Evolutionary conservation across 2,888 invertebrate genomes (phyloP), one percentile per base, ranked within the genome.

Genomic region (Pristionchus mayeri): DNA sequence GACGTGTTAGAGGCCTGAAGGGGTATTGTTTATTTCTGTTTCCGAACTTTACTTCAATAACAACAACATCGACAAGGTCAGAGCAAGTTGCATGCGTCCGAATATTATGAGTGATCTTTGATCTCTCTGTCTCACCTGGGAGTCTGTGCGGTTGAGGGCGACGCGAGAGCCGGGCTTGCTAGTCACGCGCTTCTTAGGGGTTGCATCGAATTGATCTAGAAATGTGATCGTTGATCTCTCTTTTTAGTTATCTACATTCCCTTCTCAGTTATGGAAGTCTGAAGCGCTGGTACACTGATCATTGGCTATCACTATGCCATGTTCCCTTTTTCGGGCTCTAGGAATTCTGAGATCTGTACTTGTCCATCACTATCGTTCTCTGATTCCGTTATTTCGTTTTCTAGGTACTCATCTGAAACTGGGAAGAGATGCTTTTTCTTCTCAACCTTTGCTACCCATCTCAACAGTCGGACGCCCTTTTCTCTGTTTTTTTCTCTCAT

Each of bases 171-270:
- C 82, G 4, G 44, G 18, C 80, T 40, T 54, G 18, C 57, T 34
- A n/a, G n/a, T n/a, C 18, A 27, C 76, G 4, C 37, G 24, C 57
- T 80, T 57, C 80, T 80, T 80, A 24, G 80, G 57, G 3, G 37
- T 80, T 0, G 37, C 57, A 21, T 78, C 76, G 76, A 50, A 78
- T 40, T 54, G 54, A 21, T 80, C 80, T 80, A n/a, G 80, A 52
- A 79, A 21, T 27, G 21, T 24, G 30, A 34, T 52, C 27, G 7
- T 48, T 78, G 52, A 52, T 48, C 30, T 52, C 52, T 50, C 7
- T 48, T 27, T 21, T 76, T 16, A 0, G 27, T 30, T 18, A 50
- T 16, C 18, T 50, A 11, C 50, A 16, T 50, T 50, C 1, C 4
- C 50, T 24, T 0, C 24, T 57, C n/a, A 2, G 18, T 6, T 54